Percentiles rank a stretch among this genome's conserved stretches.
phyloP scores from a whole-genome alignment of 2,113 vertebrate species.

The Podiceps cristatus region DNA sequence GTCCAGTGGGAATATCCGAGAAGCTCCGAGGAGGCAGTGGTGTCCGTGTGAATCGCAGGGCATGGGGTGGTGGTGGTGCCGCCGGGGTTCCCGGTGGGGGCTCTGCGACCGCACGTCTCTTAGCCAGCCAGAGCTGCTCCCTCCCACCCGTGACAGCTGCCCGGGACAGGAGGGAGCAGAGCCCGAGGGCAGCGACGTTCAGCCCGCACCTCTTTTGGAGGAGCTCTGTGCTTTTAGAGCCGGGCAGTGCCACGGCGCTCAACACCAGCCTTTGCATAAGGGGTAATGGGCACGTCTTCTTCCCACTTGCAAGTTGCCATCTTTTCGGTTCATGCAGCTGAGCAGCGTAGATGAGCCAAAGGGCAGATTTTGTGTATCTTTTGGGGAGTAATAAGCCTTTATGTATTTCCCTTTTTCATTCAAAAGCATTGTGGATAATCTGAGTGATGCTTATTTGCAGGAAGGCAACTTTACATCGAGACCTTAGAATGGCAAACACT shows the following conservation, averaged over 20 bases:
- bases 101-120: not conserved
- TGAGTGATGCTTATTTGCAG: not conserved
- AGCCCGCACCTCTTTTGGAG: accelerated
- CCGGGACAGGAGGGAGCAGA: not conserved
- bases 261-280: accelerated
- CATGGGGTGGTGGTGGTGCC: not conserved
- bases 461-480: not conserved
- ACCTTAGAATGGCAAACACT: not conserved
- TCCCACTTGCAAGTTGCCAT: not conserved
- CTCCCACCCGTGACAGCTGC: not conserved
- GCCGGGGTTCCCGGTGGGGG: accelerated
- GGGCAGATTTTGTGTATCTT: not conserved
- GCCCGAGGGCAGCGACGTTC: accelerated
- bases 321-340: not conserved
- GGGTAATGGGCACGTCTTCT: not conserved
- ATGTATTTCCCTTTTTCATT: not conserved
- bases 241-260: not conserved
- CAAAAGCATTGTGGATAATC: not conserved
- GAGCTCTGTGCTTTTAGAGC: not conserved
- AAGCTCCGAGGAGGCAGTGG: not conserved
- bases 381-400: not conserved
- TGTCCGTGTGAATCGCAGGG: accelerated
- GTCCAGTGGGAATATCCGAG: not conserved
- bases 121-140: not conserved
- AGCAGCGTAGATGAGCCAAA: accelerated